A percentile compares a stretch with the other conserved stretches of the same genome.
Evolutionary conservation across 2,888 invertebrate genomes (phyloP).

Genomic region (Caenorhabditis wallacei): DNA sequence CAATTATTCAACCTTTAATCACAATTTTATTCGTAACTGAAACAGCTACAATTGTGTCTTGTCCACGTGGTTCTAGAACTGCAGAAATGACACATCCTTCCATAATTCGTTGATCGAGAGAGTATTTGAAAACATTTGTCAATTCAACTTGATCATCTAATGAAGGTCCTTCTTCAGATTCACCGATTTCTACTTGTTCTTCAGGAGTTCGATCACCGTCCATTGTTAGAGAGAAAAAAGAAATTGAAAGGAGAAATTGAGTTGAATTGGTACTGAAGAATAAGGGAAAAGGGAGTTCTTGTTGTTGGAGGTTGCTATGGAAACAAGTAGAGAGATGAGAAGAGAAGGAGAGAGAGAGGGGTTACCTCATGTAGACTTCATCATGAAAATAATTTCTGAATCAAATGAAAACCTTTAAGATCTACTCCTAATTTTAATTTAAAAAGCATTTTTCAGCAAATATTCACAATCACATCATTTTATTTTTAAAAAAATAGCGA

Average conservation of each 20-base stretch:
- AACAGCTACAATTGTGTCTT: conserved; percentile 72
- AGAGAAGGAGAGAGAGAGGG: conserved; percentile 10
- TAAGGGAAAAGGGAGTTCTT: background rate
- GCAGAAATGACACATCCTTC: conserved; percentile 61
- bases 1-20: conserved; percentile 56
- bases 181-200: conserved; percentile 43
- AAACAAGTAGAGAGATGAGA: conserved; percentile 5
- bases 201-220: conserved; percentile 55
- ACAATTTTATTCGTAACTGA: conserved; percentile 77
- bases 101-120: conserved; percentile 60
- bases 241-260: background rate
- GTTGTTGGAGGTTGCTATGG: conserved; percentile 43
- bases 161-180: background rate
- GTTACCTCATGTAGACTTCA: no score
- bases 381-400: no score
- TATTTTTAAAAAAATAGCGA: background rate
- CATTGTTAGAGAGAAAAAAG: conserved; percentile 14
- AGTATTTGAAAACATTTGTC: conserved; percentile 48
- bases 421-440: no score
- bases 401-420: conserved; percentile 2
- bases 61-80: conserved; percentile 61
- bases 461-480: background rate
- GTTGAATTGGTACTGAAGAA: no score
- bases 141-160: conserved; percentile 53
- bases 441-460: no score